Conservation (phyloP, 2,888 invertebrate genomes). For the Drosophila pseudotalamancana region DNA sequence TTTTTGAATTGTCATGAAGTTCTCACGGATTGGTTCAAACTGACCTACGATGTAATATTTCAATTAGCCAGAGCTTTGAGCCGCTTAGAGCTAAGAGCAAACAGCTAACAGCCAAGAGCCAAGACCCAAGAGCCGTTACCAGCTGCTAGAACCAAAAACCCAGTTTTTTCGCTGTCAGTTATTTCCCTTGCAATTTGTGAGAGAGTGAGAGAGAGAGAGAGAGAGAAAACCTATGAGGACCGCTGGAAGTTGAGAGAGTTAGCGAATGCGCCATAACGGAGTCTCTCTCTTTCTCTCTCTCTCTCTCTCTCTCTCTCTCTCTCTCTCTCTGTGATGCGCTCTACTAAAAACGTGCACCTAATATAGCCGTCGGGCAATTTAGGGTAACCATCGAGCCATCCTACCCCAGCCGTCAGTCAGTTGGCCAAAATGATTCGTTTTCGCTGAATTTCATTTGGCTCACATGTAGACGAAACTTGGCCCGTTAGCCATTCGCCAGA, state of each 20-base stretch:
- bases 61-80: constrained; percentile 49
- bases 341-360: constrained; percentile 29
- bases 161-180: constrained; percentile 31
- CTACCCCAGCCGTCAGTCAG: constrained; percentile 12
- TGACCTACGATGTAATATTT: constrained; percentile 65
- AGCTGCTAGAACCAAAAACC: constrained; percentile 50
- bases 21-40: constrained; percentile 51
- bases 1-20: constrained; percentile 54
- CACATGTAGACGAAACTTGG: constrained; percentile 27
- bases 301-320: constrained; percentile 16
- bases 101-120: no score
- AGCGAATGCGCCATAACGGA: constrained; percentile 31
- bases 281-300: not conserved
- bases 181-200: constrained; percentile 36
- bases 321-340: constrained; percentile 1
- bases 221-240: constrained; percentile 13
- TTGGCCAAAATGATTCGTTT: constrained; percentile 64
- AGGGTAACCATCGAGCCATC: constrained; percentile 15
- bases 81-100: no score
- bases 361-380: constrained; percentile 33
- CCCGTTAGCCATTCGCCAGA: constrained; percentile 1
- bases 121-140: constrained; percentile 26
- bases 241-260: constrained; percentile 29
- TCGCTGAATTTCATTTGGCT: constrained; percentile 68
- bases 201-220: no score